Evolutionary conservation across 2,113 vertebrate species (phyloP).

Genomic region (Nycticorax nycticorax): DNA sequence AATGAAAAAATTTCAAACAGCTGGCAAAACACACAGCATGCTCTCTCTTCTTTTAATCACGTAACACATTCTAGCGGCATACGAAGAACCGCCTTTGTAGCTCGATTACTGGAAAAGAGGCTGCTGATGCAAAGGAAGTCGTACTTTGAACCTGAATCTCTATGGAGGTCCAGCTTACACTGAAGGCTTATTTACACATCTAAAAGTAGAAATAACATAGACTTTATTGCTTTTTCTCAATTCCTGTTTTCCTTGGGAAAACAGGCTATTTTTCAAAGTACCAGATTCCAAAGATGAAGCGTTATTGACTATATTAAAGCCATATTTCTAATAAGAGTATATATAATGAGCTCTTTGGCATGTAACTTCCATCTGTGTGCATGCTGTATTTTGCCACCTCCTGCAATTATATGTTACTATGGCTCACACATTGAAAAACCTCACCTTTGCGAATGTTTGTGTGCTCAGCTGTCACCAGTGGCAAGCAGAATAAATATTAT

Average conservation of each 20-base stretch:
- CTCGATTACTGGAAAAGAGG: neutral
- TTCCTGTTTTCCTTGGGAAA: conserved; percentile 11
- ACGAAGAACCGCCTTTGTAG: neutral
- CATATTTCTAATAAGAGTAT: conserved; percentile 27
- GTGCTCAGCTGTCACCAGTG: conserved; percentile 40
- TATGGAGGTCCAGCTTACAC: neutral
- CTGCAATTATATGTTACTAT: conserved; percentile 1
- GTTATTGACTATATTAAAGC: conserved; percentile 13
- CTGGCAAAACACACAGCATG: neutral
- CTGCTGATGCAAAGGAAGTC: neutral
- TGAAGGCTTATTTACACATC: conserved; percentile 29
- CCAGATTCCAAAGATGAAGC: neutral
- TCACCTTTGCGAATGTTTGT: conserved; percentile 39
- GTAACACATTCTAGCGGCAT: neutral
- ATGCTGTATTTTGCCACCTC: conserved; percentile 4
- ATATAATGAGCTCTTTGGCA: conserved; percentile 21
- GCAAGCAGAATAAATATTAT: conserved; percentile 52
- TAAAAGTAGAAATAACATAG: conserved; percentile 1
- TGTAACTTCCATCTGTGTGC: conserved; percentile 12
- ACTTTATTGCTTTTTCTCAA: conserved; percentile 26
- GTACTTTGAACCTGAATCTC: neutral
- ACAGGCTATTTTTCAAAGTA: conserved; percentile 17
- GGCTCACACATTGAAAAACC: neutral
- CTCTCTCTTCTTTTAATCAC: neutral
- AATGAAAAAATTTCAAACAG: conserved; percentile 17